phyloP scores from a whole-genome alignment of 2,113 vertebrate genomes.

The Malaclemys terrapin region DNA sequence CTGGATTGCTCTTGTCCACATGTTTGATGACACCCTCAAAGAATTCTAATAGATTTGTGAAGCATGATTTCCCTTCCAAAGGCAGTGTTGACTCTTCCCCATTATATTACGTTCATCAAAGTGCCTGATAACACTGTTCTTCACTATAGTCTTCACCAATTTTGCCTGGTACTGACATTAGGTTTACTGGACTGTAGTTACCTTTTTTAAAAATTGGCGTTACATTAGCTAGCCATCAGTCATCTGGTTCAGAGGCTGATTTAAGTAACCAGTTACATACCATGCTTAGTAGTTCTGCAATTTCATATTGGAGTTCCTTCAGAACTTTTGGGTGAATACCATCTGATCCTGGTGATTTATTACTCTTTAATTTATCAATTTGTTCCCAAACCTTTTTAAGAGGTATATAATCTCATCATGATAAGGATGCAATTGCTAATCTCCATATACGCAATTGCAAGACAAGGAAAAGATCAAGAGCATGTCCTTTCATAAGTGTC shows the following conservation, averaged over 20 bases:
- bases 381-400: neutral
- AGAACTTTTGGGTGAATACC: neutral
- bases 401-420: constrained; percentile 25
- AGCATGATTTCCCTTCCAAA: too few relatives aligned
- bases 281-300: neutral
- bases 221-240: too few relatives aligned
- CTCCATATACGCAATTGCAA: constrained; percentile 23
- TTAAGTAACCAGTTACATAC: neutral
- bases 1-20: too few relatives aligned
- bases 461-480: constrained; percentile 40
- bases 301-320: neutral
- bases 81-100: too few relatives aligned
- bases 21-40: too few relatives aligned
- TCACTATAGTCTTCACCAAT: too few relatives aligned
- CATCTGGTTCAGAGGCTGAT: neutral
- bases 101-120: too few relatives aligned
- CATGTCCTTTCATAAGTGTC: constrained; percentile 16
- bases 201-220: too few relatives aligned
- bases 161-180: too few relatives aligned
- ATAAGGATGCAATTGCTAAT: constrained; percentile 50
- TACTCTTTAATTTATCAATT: neutral
- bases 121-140: too few relatives aligned
- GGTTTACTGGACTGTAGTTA: too few relatives aligned
- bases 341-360: neutral
- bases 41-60: too few relatives aligned